Evolutionary conservation across 2,113 vertebrate genomes (phyloP).

Genomic region (Tragulus kanchil): DNA sequence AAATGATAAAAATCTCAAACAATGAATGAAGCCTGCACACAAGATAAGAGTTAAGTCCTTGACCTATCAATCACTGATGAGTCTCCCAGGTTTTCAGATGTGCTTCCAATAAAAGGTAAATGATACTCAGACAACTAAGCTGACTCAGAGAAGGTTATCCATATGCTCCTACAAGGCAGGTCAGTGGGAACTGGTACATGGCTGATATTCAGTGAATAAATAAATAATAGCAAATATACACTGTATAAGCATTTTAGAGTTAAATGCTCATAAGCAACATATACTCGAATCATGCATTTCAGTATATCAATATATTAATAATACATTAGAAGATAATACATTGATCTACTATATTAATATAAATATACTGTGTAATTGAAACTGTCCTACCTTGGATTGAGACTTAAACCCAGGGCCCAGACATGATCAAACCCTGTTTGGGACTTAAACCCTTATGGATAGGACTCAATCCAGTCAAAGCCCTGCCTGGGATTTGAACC

Average conservation of each 20-base stretch:
- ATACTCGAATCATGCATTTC: neutral
- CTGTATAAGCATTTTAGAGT: neutral
- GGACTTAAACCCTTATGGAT: too few species aligned
- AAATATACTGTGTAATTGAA: neutral
- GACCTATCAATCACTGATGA: neutral
- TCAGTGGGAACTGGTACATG: neutral
- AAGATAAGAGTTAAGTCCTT: neutral
- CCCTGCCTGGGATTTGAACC: too few species aligned
- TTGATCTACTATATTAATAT: neutral
- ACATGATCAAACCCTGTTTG: too few species aligned
- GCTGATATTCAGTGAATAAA: neutral
- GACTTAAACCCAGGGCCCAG: too few species aligned
- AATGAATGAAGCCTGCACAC: neutral
- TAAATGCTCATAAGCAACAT: neutral
- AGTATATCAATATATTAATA: neutral
- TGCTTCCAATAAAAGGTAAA: neutral
- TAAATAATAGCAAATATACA: neutral
- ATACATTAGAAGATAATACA: neutral
- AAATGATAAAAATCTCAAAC: conserved; percentile 1
- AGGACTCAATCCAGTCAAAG: too few species aligned
- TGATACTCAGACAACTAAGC: neutral
- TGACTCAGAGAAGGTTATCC: neutral
- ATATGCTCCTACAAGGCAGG: neutral
- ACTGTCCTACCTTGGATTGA: too few species aligned
- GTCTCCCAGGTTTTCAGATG: neutral